These are phyloP conservation scores for Pampus argenteus DNA, from an alignment of 2,797 vertebrate genomes.

Conservation along the genomic window DNA sequence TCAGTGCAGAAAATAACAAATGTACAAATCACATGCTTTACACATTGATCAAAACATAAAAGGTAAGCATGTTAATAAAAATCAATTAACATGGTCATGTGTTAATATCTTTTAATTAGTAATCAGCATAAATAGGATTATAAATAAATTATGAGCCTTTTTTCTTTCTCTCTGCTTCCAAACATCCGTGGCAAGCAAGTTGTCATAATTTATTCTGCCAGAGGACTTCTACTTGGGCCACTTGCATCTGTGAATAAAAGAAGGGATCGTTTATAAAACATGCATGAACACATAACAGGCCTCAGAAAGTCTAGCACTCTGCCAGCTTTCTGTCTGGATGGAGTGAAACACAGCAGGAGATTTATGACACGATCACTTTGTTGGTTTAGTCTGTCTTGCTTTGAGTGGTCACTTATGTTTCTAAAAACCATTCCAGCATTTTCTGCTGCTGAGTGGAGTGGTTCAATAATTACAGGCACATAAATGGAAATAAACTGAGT, in stretches of 20 bases:
- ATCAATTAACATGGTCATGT: constrained; percentile 68
- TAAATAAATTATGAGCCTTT: constrained; percentile 86
- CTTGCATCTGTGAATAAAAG: constrained; percentile 77
- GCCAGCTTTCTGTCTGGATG: background rate
- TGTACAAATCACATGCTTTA: constrained; percentile 64
- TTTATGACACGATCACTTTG: background rate
- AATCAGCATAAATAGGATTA: constrained; percentile 83
- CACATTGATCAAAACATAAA: constrained; percentile 58
- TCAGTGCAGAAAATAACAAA: constrained; percentile 79
- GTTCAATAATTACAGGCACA: too few species aligned
- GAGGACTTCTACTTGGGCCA: constrained; percentile 61
- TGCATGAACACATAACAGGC: background rate
- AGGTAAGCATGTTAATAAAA: constrained; percentile 65
- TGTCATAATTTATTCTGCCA: constrained; percentile 52
- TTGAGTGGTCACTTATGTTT: too few species aligned
- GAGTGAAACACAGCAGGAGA: background rate
- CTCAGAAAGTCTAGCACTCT: background rate
- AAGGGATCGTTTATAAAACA: constrained; percentile 21
- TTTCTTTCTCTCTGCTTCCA: constrained; percentile 68
- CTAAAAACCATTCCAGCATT: too few species aligned
- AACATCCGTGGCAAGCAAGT: constrained; percentile 63
- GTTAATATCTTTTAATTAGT: constrained; percentile 72
- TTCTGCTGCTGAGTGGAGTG: too few species aligned
- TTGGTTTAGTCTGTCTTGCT: background rate
- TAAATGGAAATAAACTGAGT: too few species aligned